phyloP scores from a whole-genome alignment of 2,113 vertebrate genomes.

The Rhinolophus sinicus region DNA sequence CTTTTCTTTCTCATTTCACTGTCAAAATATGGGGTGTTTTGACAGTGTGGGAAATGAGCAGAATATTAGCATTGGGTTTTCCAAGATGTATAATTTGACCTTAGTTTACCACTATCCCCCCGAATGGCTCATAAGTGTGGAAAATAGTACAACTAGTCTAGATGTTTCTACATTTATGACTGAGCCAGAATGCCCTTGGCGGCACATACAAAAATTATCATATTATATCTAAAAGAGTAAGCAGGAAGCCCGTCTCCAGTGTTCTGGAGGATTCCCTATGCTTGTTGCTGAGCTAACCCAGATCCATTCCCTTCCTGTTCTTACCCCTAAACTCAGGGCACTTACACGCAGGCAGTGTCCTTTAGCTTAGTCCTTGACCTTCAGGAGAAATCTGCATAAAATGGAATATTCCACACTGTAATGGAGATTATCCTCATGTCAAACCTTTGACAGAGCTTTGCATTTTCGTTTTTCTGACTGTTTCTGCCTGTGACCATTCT shows the following conservation, averaged over 20 bases:
- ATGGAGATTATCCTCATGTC: neutral
- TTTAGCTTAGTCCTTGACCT: neutral
- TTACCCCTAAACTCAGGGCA: neutral
- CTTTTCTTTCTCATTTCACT: neutral
- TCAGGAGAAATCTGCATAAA: neutral
- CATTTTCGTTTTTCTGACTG: neutral
- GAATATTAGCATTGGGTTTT: neutral
- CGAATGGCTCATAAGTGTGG: neutral
- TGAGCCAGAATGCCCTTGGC: neutral
- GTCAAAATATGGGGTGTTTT: neutral
- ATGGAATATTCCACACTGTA: neutral
- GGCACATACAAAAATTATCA: neutral
- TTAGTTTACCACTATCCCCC: neutral
- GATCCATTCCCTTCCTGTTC: neutral
- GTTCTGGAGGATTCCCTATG: neutral
- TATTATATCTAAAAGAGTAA: neutral
- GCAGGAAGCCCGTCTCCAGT: neutral
- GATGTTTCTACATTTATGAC: neutral
- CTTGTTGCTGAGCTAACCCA: neutral
- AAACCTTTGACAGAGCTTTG: neutral
- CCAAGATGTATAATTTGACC: constrained; percentile 5
- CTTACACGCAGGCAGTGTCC: neutral
- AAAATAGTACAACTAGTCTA: neutral
- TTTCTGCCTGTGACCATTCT: neutral
- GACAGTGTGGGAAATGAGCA: neutral